phyloP scores from a whole-genome alignment of 2,797 vertebrate species.

The Pantherophis alleghaniensis region DNA sequence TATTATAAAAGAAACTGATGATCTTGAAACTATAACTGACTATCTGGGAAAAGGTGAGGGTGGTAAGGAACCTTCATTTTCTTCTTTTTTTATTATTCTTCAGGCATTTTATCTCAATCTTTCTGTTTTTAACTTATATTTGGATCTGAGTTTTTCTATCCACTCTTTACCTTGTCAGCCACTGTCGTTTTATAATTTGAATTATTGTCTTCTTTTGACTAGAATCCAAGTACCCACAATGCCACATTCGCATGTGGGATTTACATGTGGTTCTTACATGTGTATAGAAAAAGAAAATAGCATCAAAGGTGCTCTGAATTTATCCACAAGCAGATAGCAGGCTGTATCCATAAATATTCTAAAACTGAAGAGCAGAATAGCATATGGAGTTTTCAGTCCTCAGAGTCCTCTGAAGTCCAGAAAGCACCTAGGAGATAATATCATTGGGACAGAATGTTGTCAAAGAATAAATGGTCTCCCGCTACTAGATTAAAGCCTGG shows the following conservation, averaged over 20 bases:
- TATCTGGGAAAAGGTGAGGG: background rate
- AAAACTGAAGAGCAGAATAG: slow-evolving; percentile 29
- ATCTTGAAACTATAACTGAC: background rate
- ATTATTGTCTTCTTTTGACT: background rate
- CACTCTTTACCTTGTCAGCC: too few species aligned
- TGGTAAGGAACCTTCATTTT: background rate
- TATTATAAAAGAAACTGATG: background rate
- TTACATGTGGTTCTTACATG: background rate
- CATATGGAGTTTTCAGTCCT: background rate
- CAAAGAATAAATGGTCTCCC: slow-evolving; percentile 62
- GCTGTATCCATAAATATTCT: background rate
- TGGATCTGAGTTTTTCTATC: background rate
- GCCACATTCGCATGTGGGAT: background rate
- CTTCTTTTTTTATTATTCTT: background rate
- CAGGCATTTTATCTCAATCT: background rate
- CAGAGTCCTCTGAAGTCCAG: slow-evolving; percentile 21
- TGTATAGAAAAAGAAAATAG: background rate
- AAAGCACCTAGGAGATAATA: slow-evolving; percentile 56
- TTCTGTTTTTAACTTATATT: background rate
- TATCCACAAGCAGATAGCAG: background rate
- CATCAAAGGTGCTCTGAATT: background rate
- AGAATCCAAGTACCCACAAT: background rate
- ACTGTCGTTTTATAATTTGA: background rate
- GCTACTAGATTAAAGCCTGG: slow-evolving; percentile 69
- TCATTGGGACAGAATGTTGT: slow-evolving; percentile 59